Evolutionary conservation across 2,797 vertebrate genomes (phyloP), one percentile per base, ranked within the genome.

Genomic region (Pseudomugil gertrudae): DNA sequence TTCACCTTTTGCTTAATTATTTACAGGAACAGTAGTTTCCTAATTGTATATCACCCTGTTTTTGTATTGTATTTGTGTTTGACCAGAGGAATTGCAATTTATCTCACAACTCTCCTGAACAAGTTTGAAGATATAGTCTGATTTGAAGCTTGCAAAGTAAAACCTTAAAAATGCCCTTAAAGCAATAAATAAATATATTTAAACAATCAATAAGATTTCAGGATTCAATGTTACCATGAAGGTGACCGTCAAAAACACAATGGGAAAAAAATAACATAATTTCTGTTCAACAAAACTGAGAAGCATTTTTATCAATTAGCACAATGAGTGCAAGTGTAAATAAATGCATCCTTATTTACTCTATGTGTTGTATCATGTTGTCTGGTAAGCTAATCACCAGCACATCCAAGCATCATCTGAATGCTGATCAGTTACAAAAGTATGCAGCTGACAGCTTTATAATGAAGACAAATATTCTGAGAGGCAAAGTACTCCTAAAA

Each of bases 211-310:
- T 45, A 21, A 19, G 19, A 45, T 5, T 45, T n/a, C 2, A n/a
- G 43, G 43, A 9, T 21, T 8, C 9, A 43, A 43, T 8, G 8
- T 43, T 43, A n/a, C n/a, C n/a, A n/a, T n/a, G 19, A 45, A 45
- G 43, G n/a, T 45, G 8, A 45, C 7, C 43, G 26, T 75, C 76
- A 78, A 75, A 63, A 56, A 48, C 63, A 63, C 48, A 63, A 63
- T 58, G 33, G 72, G 66, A 66, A 78, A 84, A 70, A 74, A 68
- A 72, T 47, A 55, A 77, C 76, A 80, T 74, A 59, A 76, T 74
- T 72, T 70, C 24, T 66, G 69, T 74, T 64, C 57, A 59, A 63
- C 24, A 38, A 36, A 52, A 52, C 15, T 27, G 11, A 52, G 14
- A 27, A 29, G 13, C 23, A 27, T 80, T 68, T 65, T 72, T 52